These are phyloP conservation scores for Vidua chalybeata DNA, from an alignment of 2,113 vertebrate species.

Conservation along the genomic window DNA sequence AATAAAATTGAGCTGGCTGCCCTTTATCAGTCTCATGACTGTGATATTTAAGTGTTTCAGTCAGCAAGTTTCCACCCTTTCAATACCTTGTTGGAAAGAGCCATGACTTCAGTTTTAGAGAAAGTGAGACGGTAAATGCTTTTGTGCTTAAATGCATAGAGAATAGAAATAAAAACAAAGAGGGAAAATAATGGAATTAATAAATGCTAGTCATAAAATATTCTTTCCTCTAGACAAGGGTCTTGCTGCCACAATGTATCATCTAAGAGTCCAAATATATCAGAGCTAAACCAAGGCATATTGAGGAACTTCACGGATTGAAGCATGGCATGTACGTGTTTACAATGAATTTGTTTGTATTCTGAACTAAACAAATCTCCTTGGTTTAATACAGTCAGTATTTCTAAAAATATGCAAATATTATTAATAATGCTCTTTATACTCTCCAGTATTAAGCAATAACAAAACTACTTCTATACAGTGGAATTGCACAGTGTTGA, in stretches of 20 bases:
- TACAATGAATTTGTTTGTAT: neutral
- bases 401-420: neutral
- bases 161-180: neutral
- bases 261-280: neutral
- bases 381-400: neutral
- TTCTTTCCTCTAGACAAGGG: neutral
- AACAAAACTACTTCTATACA: neutral
- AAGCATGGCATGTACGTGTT: neutral
- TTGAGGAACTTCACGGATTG: fast-evolving
- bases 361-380: neutral
- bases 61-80: neutral
- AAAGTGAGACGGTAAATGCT: neutral
- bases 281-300: neutral
- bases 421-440: neutral
- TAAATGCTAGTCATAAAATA: neutral
- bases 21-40: neutral
- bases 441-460: neutral
- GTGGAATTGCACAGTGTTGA: neutral
- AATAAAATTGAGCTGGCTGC: neutral
- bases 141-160: neutral
- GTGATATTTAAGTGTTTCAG: neutral
- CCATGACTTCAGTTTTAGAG: neutral
- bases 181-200: neutral
- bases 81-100: neutral
- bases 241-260: neutral